Evolutionary conservation across 2,888 invertebrate species (phyloP).

Genomic region (Tridacna crocea): DNA sequence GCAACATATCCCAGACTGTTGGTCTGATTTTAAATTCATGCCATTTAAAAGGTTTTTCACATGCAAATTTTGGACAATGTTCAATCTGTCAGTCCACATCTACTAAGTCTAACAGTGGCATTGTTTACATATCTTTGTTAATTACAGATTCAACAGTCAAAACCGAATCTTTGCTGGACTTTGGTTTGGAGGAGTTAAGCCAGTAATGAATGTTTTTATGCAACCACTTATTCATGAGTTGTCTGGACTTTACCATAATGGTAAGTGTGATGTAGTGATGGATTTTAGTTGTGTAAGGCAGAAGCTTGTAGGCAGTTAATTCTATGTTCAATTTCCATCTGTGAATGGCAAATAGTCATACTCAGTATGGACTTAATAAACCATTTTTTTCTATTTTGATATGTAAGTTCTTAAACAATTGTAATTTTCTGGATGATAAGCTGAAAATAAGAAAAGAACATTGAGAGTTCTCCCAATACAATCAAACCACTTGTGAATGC

Average conservation of each 20-base stretch:
- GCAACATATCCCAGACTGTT: constrained; percentile 10
- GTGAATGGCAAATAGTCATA: constrained; percentile 8
- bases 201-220: constrained; percentile 30
- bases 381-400: neutral
- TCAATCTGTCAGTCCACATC: neutral
- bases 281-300: neutral
- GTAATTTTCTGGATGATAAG: neutral
- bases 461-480: neutral
- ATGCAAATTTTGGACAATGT: neutral
- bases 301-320: neutral
- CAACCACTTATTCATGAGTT: constrained; percentile 27
- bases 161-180: constrained; percentile 35
- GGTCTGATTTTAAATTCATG: constrained; percentile 2
- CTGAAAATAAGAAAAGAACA: neutral
- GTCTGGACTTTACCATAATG: constrained; percentile 2
- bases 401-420: neutral
- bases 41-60: neutral
- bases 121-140: neutral
- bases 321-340: constrained; percentile 7
- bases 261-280: no score
- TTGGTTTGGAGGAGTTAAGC: constrained; percentile 27
- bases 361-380: no score
- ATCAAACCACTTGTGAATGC: no score
- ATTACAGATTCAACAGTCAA: constrained; percentile 20
- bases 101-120: constrained; percentile 4